Base-by-base conservation (phyloP, 2,113 vertebrate species). In the Paracanthobrama guichenoti region DNA sequence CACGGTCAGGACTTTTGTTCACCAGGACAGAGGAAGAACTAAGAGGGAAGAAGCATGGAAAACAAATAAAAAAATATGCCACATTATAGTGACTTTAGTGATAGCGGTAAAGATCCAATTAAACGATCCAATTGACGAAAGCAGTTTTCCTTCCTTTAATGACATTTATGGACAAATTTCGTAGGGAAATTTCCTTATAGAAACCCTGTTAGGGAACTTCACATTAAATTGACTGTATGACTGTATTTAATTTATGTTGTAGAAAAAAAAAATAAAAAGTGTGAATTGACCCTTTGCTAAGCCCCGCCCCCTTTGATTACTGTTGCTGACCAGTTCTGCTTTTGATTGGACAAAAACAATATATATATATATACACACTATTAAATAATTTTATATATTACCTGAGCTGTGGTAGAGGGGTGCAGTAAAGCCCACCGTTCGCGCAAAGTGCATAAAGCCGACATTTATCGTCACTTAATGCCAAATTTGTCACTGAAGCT, bases 381-480 rank as follows among this genome's bases (percentile, higher is more conserved):
- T 46, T 46, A 46, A n/a, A n/a, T n/a, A n/a, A n/a, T n/a, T n/a
- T n/a, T n/a, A n/a, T n/a, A n/a, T n/a, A n/a, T 66, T 92, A 98
- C 97, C 96, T 95, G 89, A 89, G 80, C 3, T 87, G 87, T 26
- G 85, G 92, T 84, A 95, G 53, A 60, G 90, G 86, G 71, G 96
- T 72, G 28, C 91, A 92, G 90, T 96, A 98, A 86, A 99, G 91
- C 73, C 95, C 96, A 0, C 89, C 92, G 66, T 86, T 91, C 3
- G 90, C 90, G 1, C 96, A 97, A 44, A 97, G 94, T 5, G 92
- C 94, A 85, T 94, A 97, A 1, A 99, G 91, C 62, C 91, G 90
- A 39, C 91, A 88, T 53, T 89, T 89, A 11, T 90, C 88, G 4
- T 89, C 88, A 86, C 93, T 92, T 83, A 92, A 86, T 85, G 94